Conservation (phyloP, 2,113 vertebrate species). For the Centropus bengalensis region DNA sequence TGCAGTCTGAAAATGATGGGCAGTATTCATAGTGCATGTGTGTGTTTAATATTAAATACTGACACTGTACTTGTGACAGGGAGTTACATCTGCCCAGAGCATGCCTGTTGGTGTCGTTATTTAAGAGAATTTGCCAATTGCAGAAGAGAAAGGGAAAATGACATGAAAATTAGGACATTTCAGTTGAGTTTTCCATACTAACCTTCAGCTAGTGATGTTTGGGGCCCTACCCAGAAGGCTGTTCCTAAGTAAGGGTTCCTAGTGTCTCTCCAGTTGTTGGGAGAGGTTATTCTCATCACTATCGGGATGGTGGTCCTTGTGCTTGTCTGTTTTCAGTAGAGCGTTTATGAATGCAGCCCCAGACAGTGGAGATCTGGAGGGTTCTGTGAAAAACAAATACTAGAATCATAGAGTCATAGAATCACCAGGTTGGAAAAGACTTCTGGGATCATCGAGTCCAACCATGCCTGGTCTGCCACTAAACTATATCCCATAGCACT, state of each 20-base stretch:
- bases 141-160: neutral
- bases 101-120: neutral
- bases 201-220: neutral
- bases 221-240: neutral
- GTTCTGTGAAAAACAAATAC: neutral
- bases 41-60: neutral
- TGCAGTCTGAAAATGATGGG: neutral
- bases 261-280: neutral
- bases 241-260: neutral
- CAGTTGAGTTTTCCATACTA: neutral
- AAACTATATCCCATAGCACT: too few relatives aligned
- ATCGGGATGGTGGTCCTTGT: neutral
- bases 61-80: neutral
- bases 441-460: too few relatives aligned
- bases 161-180: neutral
- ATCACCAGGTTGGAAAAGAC: too few relatives aligned
- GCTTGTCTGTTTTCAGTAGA: neutral
- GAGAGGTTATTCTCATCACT: neutral
- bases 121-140: neutral
- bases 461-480: too few relatives aligned
- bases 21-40: neutral
- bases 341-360: neutral
- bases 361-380: accelerated
- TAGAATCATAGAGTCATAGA: neutral
- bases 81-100: neutral